Evolutionary conservation across 2,797 vertebrate genomes (phyloP), one percentile per base, ranked within the genome.

Genomic region (Catamblyrhynchus diadema): DNA sequence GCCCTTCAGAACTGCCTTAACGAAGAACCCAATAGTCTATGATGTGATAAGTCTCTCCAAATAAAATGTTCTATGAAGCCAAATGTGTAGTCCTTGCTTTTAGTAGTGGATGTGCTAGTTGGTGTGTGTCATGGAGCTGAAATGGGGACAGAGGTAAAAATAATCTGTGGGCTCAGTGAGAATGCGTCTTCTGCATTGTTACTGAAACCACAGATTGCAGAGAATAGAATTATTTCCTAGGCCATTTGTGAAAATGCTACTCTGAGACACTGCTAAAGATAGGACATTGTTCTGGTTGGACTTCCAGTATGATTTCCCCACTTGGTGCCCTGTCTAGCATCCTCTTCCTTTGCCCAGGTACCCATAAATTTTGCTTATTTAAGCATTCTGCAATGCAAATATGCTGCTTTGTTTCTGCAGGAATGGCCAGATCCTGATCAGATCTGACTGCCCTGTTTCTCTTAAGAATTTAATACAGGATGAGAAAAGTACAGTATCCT

Each of bases 1-100:
- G 14, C 41, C 73, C 90, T n/a, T 88, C 62, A 24, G 94, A 96
- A 93, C 18, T 95, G 96, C 96, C 96, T 97, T 97, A 97, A 97
- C 62, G 42, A 88, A 83, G 80, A 97, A 92, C 69, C 69, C 54
- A 90, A 79, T 91, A 88, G 62, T 83, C 90, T 86, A 24, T 72
- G 67, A 93, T 2, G 4, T 74, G 50, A 66, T 28, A 84, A 48
- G 14, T 75, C 14, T 93, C 93, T 97, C 69, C 67, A 82, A 97
- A 97, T 97, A 98, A 97, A 98, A 74, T 71, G 48, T 95, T 96
- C 91, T 88, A 39, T 83, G 24, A 94, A 95, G 92, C 86, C 88
- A 89, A 88, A 71, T 13, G 32, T 79, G 69, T 69, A 59, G 30
- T 65, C 74, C 50, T 93, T 95, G 32, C 17, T 95, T 94, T 65